Percentiles rank a stretch among this genome's conserved stretches.
Conservation (phyloP, 2,888 invertebrate genomes). For the Tortrix viridana region DNA sequence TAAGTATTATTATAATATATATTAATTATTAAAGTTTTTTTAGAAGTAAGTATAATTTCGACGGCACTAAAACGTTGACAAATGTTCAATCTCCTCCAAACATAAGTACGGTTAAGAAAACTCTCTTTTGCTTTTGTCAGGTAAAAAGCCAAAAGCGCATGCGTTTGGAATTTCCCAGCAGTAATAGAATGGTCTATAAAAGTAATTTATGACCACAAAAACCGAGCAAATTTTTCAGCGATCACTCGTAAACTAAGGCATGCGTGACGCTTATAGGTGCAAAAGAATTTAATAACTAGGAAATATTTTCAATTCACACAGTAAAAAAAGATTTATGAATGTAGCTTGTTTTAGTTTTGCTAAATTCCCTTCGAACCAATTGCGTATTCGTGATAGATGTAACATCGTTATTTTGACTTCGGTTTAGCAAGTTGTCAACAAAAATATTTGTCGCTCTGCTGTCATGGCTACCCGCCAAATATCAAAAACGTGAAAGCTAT, state of each 20-base stretch:
- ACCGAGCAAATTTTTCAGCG: conserved; percentile 4
- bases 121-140: neutral
- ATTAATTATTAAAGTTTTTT: too few relatives aligned
- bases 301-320: conserved; percentile 1
- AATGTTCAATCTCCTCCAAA: too few relatives aligned
- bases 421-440: neutral
- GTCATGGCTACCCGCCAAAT: conserved; percentile 10
- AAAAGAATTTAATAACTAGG: conserved; percentile 7
- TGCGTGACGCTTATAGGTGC: conserved; percentile 12
- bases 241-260: conserved; percentile 14
- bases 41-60: too few relatives aligned
- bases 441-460: neutral
- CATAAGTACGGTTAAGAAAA: neutral
- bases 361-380: neutral
- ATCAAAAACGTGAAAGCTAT: neutral
- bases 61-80: too few relatives aligned
- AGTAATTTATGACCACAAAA: conserved; percentile 5
- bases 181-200: conserved; percentile 14
- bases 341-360: too few relatives aligned
- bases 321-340: neutral
- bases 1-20: too few relatives aligned
- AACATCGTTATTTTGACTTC: neutral
- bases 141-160: conserved; percentile 1
- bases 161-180: conserved; percentile 6
- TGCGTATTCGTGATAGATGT: neutral